These are phyloP conservation scores for Gymnodraco acuticeps DNA, from an alignment of 2,797 vertebrate genomes.

Conservation along the genomic window DNA sequence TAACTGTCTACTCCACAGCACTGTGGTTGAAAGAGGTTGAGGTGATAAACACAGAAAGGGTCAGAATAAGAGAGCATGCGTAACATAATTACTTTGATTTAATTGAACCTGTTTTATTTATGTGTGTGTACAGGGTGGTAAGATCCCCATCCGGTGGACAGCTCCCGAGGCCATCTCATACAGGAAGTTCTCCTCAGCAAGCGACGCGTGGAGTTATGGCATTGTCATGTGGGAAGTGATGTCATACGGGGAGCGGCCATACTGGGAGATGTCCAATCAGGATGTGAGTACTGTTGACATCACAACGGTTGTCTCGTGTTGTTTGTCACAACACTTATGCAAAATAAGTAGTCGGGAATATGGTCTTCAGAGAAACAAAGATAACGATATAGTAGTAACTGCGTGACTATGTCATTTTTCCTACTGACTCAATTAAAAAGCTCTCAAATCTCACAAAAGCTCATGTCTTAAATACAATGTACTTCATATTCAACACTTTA, in stretches of 20 bases:
- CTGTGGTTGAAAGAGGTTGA: constrained; percentile 23
- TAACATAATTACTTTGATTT: neutral
- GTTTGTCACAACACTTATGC: neutral
- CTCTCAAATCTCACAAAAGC: neutral
- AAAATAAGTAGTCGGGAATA: neutral
- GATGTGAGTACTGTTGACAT: constrained; percentile 88
- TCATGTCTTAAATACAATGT: neutral
- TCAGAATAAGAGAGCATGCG: neutral
- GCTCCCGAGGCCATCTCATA: constrained; percentile 97
- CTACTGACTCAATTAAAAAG: neutral
- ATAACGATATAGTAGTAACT: neutral
- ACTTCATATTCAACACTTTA: neutral
- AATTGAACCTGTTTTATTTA: neutral
- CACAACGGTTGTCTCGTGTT: neutral
- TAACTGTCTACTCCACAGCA: constrained; percentile 19
- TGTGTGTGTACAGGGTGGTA: constrained; percentile 88
- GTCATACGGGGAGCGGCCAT: constrained; percentile 96
- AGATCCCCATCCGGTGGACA: constrained; percentile 97
- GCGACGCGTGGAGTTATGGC: constrained; percentile 95
- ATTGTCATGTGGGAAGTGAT: constrained; percentile 99
- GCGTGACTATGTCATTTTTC: neutral
- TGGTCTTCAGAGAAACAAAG: neutral
- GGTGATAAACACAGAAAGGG: neutral
- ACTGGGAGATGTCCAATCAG: constrained; percentile 99
- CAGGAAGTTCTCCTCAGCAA: constrained; percentile 96